Conservation (phyloP, 2,888 invertebrate genomes). For the Drymonia ruficornis region DNA sequence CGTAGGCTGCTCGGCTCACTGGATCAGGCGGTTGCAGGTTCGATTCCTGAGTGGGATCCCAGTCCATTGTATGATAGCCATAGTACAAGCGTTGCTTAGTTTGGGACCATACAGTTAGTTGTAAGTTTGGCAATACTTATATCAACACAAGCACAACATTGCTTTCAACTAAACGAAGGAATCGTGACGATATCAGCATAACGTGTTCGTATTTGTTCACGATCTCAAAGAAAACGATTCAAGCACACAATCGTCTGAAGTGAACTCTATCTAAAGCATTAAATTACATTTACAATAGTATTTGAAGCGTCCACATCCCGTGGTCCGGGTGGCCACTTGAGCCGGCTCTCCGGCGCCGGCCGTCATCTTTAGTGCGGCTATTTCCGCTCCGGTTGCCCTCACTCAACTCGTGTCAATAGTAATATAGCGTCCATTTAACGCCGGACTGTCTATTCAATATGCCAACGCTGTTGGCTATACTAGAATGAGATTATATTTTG, state of each 20-base stretch:
- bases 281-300: conserved; percentile 5
- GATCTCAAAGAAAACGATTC: background rate
- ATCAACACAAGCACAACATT: no score
- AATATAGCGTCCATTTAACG: conserved; percentile 1
- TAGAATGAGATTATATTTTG: background rate
- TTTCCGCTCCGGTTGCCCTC: conserved; percentile 34
- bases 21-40: no score
- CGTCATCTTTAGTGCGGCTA: conserved; percentile 43
- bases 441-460: background rate
- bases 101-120: no score
- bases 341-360: conserved; percentile 28
- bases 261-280: background rate
- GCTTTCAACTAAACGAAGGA: no score
- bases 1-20: no score
- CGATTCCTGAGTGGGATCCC: no score
- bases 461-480: background rate
- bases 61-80: no score
- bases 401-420: conserved; percentile 14
- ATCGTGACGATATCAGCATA: no score
- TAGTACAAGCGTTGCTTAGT: no score
- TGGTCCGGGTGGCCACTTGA: conserved; percentile 17
- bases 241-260: background rate
- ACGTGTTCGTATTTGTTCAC: background rate
- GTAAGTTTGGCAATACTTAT: no score
- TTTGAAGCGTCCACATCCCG: conserved; percentile 10